A percentile compares a stretch with the other conserved stretches of the same genome.
Conservation (phyloP, 2,888 invertebrate species). For the Melinopterus prodromus region DNA sequence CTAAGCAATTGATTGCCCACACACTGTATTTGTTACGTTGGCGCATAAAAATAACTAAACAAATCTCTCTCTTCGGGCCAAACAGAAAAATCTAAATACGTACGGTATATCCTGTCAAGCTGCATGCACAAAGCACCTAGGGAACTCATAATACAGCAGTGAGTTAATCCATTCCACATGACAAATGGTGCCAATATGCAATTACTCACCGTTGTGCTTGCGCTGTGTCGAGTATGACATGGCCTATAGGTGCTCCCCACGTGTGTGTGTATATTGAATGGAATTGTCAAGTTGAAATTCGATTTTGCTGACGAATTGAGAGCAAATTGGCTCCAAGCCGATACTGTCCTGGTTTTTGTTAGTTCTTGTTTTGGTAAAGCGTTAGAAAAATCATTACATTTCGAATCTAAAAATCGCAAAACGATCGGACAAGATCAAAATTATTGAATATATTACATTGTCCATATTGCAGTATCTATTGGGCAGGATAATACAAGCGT, state of each 20-base stretch:
- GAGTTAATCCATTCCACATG: constrained; percentile 53
- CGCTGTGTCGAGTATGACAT: neutral
- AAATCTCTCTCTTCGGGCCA: neutral
- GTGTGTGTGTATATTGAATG: neutral
- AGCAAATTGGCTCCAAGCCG: too few relatives aligned
- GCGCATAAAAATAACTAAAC: neutral
- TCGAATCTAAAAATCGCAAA: too few relatives aligned
- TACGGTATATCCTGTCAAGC: constrained; percentile 24
- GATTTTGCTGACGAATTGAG: neutral
- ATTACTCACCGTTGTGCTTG: constrained; percentile 53
- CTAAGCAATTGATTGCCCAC: neutral
- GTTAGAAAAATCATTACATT: too few relatives aligned
- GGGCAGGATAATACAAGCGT: too few relatives aligned
- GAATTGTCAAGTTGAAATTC: neutral
- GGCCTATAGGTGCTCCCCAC: neutral
- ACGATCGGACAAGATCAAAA: too few relatives aligned
- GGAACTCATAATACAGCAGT: constrained; percentile 40
- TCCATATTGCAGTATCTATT: too few relatives aligned
- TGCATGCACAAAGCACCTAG: constrained; percentile 29
- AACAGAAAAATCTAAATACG: too few relatives aligned
- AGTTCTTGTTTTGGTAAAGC: too few relatives aligned
- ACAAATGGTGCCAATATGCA: constrained; percentile 55
- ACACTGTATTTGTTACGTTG: neutral
- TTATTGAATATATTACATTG: too few relatives aligned
- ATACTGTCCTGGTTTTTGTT: too few relatives aligned